phyloP scores from a whole-genome alignment of 1,140 invertebrate genomes.

The Heliconius hewitsoni region DNA sequence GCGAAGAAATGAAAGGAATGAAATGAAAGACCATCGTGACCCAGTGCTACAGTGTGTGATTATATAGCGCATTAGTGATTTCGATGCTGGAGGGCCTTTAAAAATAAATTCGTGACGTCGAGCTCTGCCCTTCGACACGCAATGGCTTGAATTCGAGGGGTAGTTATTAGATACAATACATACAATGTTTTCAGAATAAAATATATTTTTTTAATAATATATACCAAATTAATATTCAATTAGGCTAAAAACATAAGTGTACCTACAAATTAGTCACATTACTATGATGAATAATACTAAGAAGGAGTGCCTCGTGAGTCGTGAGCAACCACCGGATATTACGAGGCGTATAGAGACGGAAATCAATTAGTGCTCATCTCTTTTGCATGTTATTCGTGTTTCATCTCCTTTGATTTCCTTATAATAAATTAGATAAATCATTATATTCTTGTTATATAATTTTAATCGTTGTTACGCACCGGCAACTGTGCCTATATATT shows the following conservation, averaged over 20 bases:
- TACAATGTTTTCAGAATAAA: too few relatives aligned
- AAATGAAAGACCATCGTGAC: too few relatives aligned
- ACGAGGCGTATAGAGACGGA: not conserved
- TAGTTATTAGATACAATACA: too few relatives aligned
- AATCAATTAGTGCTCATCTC: slow-evolving; percentile 18
- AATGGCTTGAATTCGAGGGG: too few relatives aligned
- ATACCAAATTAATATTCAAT: not conserved
- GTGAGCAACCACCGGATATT: slow-evolving; percentile 23
- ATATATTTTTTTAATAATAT: not conserved
- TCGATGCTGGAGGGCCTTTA: too few relatives aligned
- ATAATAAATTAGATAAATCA: slow-evolving; percentile 5
- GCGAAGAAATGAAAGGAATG: too few relatives aligned
- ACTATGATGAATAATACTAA: slow-evolving; percentile 17
- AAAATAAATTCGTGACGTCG: too few relatives aligned
- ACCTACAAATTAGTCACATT: not conserved
- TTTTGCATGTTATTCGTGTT: not conserved
- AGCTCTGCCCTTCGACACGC: too few relatives aligned
- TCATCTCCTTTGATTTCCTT: slow-evolving; percentile 17
- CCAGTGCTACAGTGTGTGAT: too few relatives aligned
- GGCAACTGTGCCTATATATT: too few relatives aligned
- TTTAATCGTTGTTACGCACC: not conserved
- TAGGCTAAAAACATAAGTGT: not conserved
- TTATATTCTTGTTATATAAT: not conserved
- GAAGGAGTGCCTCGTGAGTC: not conserved
- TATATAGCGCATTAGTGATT: too few relatives aligned